Percentiles rank a stretch among this genome's conserved stretches.
These are phyloP conservation scores for Prionailurus bengalensis DNA, from an alignment of 2,113 vertebrate genomes.

Conservation along the genomic window DNA sequence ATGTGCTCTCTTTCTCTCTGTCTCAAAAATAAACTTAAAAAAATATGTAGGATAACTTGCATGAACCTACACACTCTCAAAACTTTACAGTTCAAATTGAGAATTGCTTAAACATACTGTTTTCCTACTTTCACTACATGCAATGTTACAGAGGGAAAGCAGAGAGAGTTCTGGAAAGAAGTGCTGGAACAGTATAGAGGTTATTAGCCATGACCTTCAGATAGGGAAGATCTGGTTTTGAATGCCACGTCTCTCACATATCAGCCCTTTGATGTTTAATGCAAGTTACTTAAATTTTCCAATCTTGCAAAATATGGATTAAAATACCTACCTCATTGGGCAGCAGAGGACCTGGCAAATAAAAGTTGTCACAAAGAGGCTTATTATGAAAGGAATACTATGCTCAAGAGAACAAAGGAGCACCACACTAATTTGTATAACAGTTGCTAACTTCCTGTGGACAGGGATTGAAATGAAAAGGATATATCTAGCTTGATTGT, in stretches of 20 bases:
- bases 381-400: background rate
- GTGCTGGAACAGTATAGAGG: background rate
- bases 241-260: background rate
- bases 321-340: background rate
- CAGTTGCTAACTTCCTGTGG: background rate
- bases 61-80: background rate
- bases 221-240: background rate
- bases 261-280: background rate
- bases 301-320: background rate
- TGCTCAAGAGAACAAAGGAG: background rate
- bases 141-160: background rate
- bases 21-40: no score
- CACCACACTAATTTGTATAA: background rate
- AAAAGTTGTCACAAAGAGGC: background rate
- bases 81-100: background rate
- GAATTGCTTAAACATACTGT: background rate
- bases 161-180: background rate
- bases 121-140: background rate
- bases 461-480: background rate
- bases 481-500: background rate
- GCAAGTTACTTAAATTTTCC: background rate
- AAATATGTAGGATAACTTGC: background rate
- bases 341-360: background rate
- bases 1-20: no score
- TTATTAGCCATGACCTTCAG: background rate